phyloP scores from a whole-genome alignment of 1,140 invertebrate genomes.

The Helicoverpa armigera region DNA sequence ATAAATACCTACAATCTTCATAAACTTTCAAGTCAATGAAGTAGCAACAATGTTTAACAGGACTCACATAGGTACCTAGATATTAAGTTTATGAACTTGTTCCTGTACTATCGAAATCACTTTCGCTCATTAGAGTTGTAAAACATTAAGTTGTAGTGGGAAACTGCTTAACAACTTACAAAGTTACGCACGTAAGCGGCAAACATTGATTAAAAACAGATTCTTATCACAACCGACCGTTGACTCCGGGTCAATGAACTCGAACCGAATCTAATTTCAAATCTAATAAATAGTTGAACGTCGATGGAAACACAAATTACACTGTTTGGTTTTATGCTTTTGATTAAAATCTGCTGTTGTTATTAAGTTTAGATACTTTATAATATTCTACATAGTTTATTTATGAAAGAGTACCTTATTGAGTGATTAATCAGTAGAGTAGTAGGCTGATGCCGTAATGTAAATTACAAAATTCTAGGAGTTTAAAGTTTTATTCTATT shows the following conservation, averaged over 20 bases:
- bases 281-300: conserved; percentile 30
- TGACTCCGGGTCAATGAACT: conserved; percentile 20
- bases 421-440: too few species aligned
- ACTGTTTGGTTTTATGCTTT: conserved; percentile 12
- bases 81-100: background rate
- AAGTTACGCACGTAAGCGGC: background rate
- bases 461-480: too few species aligned
- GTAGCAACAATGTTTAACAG: too few species aligned
- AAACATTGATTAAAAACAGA: conserved; percentile 26
- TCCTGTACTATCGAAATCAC: background rate
- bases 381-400: too few species aligned
- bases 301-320: conserved; percentile 19
- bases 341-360: background rate
- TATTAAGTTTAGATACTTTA: too few species aligned
- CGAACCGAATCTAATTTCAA: conserved; percentile 24
- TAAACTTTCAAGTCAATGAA: too few species aligned
- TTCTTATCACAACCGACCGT: conserved; percentile 19
- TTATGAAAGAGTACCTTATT: too few species aligned
- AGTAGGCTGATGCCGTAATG: too few species aligned
- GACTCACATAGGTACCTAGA: too few species aligned
- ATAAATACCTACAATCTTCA: too few species aligned
- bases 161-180: background rate
- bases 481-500: background rate
- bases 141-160: background rate
- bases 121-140: background rate